Evolutionary conservation across 2,113 vertebrate genomes (phyloP).

Genomic region (Microtus montanus): DNA sequence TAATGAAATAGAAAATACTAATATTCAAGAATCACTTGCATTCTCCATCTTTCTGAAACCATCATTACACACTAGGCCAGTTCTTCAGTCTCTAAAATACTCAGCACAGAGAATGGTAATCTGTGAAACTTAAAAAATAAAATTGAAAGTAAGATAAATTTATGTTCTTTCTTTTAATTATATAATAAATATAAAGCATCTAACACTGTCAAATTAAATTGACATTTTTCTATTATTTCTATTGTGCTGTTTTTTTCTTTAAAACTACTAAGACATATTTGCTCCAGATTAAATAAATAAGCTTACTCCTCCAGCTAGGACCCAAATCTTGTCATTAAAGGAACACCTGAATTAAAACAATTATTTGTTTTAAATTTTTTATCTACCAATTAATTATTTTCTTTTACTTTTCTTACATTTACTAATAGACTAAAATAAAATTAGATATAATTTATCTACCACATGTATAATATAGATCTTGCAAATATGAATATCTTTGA

Average conservation of each 20-base stretch:
- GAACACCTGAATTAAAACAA: neutral
- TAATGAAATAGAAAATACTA: neutral
- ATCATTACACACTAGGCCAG: too few relatives aligned
- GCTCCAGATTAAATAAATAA: neutral
- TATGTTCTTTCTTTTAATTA: neutral
- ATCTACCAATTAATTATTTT: neutral
- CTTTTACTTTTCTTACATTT: neutral
- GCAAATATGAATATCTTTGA: neutral
- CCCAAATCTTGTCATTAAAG: neutral
- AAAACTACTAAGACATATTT: neutral
- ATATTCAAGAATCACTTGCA: neutral
- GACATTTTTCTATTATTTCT: neutral
- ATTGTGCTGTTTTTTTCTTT: neutral
- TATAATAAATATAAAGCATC: neutral
- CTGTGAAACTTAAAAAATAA: neutral
- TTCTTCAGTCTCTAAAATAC: neutral
- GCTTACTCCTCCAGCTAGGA: neutral
- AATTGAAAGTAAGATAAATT: neutral
- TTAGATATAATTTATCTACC: neutral
- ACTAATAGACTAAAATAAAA: neutral
- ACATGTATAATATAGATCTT: neutral
- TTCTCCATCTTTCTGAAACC: neutral
- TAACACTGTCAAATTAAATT: neutral
- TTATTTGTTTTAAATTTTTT: neutral
- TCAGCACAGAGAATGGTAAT: neutral